Conservation (phyloP, 2,888 invertebrate genomes). For the Stenchaetothrips biformis region DNA sequence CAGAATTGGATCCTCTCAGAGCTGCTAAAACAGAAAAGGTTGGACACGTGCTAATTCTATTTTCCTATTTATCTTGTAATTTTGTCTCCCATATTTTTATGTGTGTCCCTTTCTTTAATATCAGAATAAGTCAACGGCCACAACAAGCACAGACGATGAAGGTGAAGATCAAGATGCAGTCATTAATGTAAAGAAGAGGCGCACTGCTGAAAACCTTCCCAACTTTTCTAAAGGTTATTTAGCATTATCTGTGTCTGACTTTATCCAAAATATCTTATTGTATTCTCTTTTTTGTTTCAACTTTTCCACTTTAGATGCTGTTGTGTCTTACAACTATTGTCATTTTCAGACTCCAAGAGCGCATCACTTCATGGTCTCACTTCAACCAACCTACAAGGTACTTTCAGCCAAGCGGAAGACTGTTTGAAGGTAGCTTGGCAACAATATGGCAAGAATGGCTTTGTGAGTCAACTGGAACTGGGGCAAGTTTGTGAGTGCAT, state of each 20-base stretch:
- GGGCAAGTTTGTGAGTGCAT: constrained; percentile 2
- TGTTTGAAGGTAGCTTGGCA: neutral
- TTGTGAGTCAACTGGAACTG: neutral
- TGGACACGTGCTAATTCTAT: too few relatives aligned
- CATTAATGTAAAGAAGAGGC: constrained; percentile 13
- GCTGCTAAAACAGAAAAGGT: too few relatives aligned
- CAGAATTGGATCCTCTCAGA: constrained; percentile 40
- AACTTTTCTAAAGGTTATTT: neutral
- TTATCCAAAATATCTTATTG: neutral
- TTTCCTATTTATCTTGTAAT: too few relatives aligned
- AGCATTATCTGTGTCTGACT: too few relatives aligned
- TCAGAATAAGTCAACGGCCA: too few relatives aligned
- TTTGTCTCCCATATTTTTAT: too few relatives aligned
- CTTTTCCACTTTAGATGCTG: neutral
- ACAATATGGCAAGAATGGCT: constrained; percentile 4
- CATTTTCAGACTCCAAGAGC: neutral
- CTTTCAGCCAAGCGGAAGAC: neutral
- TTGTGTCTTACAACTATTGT: neutral
- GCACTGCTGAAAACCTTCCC: neutral
- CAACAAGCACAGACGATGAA: constrained; percentile 35
- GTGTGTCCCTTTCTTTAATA: too few relatives aligned
- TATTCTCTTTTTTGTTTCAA: neutral
- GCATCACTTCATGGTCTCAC: neutral
- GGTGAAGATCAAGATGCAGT: constrained; percentile 32
- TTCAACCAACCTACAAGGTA: neutral